Evolutionary conservation across 2,797 vertebrate genomes (phyloP).

Genomic region (Serranus cabrilla): DNA sequence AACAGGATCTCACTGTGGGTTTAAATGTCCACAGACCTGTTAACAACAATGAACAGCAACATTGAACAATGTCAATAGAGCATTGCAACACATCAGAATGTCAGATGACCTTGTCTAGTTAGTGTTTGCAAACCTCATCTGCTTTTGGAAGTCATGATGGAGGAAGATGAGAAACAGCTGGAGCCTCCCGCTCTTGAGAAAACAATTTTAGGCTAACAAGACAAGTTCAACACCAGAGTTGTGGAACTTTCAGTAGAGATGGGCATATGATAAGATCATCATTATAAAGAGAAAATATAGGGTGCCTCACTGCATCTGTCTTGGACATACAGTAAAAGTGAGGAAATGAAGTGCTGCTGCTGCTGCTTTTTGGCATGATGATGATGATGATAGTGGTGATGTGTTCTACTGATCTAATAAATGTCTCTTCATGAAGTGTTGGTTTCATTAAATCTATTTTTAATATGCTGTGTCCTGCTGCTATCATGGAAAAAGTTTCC

Average conservation of each 20-base stretch:
- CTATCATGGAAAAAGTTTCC: slow-evolving; percentile 17
- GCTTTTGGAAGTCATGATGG: slow-evolving; percentile 40
- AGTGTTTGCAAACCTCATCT: slow-evolving; percentile 48
- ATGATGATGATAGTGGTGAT: slow-evolving; percentile 79
- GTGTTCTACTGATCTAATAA: slow-evolving; percentile 92
- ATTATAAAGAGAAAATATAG: slow-evolving; percentile 45
- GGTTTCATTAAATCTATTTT: slow-evolving; percentile 65
- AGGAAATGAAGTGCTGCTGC: slow-evolving; percentile 77
- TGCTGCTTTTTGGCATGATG: slow-evolving; percentile 74
- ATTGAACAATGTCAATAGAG: slow-evolving; percentile 41
- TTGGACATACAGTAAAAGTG: slow-evolving; percentile 44
- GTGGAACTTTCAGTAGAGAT: slow-evolving; percentile 41
- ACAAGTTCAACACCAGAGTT: slow-evolving; percentile 44
- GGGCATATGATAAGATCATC: slow-evolving; percentile 54
- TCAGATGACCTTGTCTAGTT: slow-evolving; percentile 38
- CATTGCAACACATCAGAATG: slow-evolving; percentile 68
- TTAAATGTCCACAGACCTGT: slow-evolving; percentile 24
- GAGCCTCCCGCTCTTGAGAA: slow-evolving; percentile 18
- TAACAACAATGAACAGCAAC: slow-evolving; percentile 51
- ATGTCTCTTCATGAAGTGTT: slow-evolving; percentile 86
- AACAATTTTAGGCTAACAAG: slow-evolving; percentile 38
- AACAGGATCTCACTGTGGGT: slow-evolving; percentile 69
- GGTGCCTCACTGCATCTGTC: slow-evolving; percentile 39
- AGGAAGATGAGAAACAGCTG: slow-evolving; percentile 49
- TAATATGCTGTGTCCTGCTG: slow-evolving; percentile 32